Conservation (phyloP, 1,140 invertebrate species). For the Zelostemma sp. region DNA sequence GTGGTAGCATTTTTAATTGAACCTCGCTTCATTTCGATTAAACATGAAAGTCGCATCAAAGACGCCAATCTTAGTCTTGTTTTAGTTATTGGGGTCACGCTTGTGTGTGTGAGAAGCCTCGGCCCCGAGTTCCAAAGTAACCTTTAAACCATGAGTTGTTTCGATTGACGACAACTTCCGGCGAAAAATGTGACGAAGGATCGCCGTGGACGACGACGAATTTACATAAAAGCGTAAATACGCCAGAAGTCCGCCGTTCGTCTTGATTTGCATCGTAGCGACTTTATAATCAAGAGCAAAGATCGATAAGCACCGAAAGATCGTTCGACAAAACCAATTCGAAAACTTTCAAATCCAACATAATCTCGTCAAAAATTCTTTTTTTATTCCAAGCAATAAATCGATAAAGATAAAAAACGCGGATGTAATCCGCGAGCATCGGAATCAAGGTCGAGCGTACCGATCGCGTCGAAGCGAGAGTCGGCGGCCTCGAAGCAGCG, state of each 20-base stretch:
- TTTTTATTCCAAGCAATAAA: not conserved
- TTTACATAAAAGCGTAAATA: constrained; percentile 51
- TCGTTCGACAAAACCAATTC: too few relatives aligned
- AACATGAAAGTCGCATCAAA: constrained; percentile 24
- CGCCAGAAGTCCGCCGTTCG: not conserved
- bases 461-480: constrained; percentile 46
- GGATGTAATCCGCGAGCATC: constrained; percentile 21
- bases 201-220: constrained; percentile 13
- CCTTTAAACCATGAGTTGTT: constrained; percentile 49
- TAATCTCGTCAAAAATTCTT: too few relatives aligned
- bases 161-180: constrained; percentile 48
- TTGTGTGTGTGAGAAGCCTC: constrained; percentile 19
- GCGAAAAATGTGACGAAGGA: constrained; percentile 16
- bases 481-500: constrained; percentile 28
- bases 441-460: constrained; percentile 38
- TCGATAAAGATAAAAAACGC: not conserved
- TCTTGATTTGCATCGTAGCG: not conserved
- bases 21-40: not conserved
- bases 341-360: too few relatives aligned
- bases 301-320: too few relatives aligned
- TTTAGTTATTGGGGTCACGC: constrained; percentile 27
- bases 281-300: not conserved
- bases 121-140: constrained; percentile 38
- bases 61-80: constrained; percentile 18
- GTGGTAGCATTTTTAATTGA: constrained; percentile 15